These are phyloP conservation scores for Clitarchus hookeri DNA, from an alignment of 2,888 invertebrate genomes.

Conservation along the genomic window DNA sequence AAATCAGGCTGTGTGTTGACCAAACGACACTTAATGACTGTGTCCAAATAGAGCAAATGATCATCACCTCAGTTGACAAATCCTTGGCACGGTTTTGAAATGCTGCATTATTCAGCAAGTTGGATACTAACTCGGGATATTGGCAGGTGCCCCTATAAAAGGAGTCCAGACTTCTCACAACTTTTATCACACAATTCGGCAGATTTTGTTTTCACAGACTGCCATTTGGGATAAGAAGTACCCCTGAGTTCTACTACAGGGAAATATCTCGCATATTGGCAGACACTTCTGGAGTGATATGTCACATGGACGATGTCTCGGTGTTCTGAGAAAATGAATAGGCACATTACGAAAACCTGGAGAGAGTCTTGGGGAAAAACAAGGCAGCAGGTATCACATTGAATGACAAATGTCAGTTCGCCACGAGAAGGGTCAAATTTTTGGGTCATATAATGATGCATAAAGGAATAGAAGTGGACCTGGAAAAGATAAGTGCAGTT, in stretches of 20 bases:
- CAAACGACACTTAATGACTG: background rate
- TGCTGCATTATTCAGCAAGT: background rate
- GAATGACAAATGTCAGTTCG: slow-evolving; percentile 10
- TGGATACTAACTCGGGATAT: no score
- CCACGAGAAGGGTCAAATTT: slow-evolving; percentile 36
- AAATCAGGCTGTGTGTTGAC: slow-evolving; percentile 23
- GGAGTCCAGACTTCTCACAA: background rate
- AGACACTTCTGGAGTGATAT: background rate
- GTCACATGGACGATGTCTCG: background rate
- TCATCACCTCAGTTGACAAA: background rate
- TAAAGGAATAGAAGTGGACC: slow-evolving; percentile 33
- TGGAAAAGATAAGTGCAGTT: slow-evolving; percentile 35
- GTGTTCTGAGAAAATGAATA: background rate
- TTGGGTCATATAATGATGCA: slow-evolving; percentile 41
- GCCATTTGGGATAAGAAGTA: background rate
- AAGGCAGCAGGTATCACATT: no score
- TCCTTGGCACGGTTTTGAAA: background rate
- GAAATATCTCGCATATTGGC: background rate
- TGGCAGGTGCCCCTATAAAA: no score
- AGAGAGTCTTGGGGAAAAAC: no score
- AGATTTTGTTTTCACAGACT: slow-evolving; percentile 15
- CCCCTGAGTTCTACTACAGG: background rate
- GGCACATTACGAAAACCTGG: no score
- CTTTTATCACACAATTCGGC: background rate
- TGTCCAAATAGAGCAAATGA: no score